These are phyloP conservation scores for Odontothrips loti DNA, from an alignment of 2,888 invertebrate genomes.

Conservation along the genomic window DNA sequence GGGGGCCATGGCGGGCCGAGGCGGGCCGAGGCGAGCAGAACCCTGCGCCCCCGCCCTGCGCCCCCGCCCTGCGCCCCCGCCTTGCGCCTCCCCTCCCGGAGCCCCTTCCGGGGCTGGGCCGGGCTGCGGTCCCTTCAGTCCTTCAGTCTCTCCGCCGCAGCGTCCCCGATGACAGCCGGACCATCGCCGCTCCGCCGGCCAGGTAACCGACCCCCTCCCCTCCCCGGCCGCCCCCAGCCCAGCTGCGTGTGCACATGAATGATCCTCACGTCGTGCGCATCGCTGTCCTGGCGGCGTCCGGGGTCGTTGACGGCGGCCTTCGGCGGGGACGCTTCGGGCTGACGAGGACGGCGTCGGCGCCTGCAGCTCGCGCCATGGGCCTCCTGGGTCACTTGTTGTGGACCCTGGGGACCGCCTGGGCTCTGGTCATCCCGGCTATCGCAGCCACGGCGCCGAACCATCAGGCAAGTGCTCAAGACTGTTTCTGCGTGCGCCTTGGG, in stretches of 20 bases:
- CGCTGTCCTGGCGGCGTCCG: not conserved
- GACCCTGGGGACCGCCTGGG: not conserved
- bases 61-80: not conserved
- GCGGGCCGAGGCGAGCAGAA: no score
- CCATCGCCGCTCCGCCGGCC: not conserved
- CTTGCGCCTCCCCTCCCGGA: no score
- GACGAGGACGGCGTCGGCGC: not conserved
- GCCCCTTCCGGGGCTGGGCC: not conserved
- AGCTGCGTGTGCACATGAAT: no score
- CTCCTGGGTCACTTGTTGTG: not conserved
- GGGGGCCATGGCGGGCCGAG: no score
- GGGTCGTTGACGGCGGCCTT: no score
- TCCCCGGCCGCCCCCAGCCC: no score
- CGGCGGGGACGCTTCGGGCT: not conserved
- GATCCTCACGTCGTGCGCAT: not conserved
- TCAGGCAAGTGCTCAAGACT: not conserved
- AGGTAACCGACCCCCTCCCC: no score
- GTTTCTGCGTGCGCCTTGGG: no score
- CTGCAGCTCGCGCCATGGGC: not conserved
- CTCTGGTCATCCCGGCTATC: not conserved
- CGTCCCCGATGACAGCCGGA: not conserved
- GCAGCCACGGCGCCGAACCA: slow-evolving; percentile 2
- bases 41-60: no score
- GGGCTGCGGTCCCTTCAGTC: not conserved
- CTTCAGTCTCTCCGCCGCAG: not conserved